Evolutionary conservation across 37 sponge, comb jelly and placozoan species (phyloP).

Genomic region (Mnemiopsis leidyi): DNA sequence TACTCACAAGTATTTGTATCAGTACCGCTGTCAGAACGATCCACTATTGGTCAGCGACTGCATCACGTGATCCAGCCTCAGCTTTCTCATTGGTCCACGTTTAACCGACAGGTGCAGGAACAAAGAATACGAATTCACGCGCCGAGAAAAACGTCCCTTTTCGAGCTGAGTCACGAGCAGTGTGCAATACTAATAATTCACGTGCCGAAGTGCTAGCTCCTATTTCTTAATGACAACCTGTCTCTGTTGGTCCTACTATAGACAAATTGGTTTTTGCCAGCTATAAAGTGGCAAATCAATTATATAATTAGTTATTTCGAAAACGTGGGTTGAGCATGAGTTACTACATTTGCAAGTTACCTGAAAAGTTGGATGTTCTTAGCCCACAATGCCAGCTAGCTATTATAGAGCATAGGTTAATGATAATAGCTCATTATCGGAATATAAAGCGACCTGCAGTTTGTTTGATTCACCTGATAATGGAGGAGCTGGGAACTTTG

Average conservation of each 20-base stretch:
- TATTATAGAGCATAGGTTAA: not conserved
- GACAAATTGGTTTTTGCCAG: not conserved
- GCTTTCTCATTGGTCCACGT: not conserved
- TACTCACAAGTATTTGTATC: not conserved
- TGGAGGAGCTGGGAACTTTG: not conserved
- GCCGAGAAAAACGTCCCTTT: not conserved
- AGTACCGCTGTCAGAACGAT: not conserved
- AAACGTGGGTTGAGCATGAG: not conserved
- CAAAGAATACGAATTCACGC: not conserved
- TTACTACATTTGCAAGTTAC: too few species aligned
- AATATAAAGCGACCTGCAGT: not conserved
- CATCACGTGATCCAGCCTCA: not conserved
- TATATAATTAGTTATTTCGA: not conserved
- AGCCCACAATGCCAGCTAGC: not conserved
- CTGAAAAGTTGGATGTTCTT: not conserved
- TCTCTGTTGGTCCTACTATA: not conserved
- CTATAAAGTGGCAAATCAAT: too few species aligned
- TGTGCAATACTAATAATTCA: not conserved
- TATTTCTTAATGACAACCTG: not conserved
- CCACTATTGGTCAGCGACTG: too few species aligned
- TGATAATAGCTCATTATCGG: not conserved
- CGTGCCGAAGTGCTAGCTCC: not conserved
- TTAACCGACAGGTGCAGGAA: not conserved
- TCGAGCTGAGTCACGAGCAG: not conserved
- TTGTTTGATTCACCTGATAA: not conserved